Evolutionary conservation across 2,888 invertebrate genomes (phyloP).

Genomic region (Drosophila maculinotata): DNA sequence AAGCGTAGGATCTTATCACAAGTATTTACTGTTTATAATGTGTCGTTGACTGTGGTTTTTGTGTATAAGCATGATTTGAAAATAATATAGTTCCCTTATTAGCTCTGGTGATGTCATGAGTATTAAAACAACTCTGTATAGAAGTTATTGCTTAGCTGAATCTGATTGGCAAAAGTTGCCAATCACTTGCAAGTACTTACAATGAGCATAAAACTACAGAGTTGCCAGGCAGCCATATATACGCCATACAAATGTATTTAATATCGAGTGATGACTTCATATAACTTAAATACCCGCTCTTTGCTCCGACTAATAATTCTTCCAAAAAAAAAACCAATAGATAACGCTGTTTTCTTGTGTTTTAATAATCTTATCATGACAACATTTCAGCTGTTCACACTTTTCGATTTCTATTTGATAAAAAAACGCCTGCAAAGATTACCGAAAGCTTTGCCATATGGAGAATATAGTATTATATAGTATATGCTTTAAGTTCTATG

Average conservation of each 20-base stretch:
- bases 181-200: neutral
- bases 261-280: neutral
- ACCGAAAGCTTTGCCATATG: conserved; percentile 5
- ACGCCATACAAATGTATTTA: neutral
- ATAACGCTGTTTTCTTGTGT: neutral
- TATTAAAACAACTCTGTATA: too few relatives aligned
- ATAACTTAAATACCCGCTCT: neutral
- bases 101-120: neutral
- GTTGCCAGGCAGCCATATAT: neutral
- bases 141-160: neutral
- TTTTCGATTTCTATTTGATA: neutral
- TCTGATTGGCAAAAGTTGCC: neutral
- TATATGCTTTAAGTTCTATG: neutral
- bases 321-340: neutral
- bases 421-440: conserved; percentile 7
- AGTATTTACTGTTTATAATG: conserved; percentile 4
- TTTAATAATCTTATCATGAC: conserved; percentile 6
- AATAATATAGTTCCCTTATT: neutral
- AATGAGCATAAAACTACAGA: neutral
- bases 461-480: neutral
- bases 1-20: conserved; percentile 13
- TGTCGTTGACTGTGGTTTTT: conserved; percentile 8
- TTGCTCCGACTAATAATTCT: too few relatives aligned
- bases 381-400: conserved; percentile 14
- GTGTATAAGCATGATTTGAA: conserved; percentile 17